Percentiles rank a stretch among this genome's conserved stretches.
These are phyloP conservation scores for Telmatherina bonti DNA, from an alignment of 2,797 vertebrate species.

Conservation along the genomic window DNA sequence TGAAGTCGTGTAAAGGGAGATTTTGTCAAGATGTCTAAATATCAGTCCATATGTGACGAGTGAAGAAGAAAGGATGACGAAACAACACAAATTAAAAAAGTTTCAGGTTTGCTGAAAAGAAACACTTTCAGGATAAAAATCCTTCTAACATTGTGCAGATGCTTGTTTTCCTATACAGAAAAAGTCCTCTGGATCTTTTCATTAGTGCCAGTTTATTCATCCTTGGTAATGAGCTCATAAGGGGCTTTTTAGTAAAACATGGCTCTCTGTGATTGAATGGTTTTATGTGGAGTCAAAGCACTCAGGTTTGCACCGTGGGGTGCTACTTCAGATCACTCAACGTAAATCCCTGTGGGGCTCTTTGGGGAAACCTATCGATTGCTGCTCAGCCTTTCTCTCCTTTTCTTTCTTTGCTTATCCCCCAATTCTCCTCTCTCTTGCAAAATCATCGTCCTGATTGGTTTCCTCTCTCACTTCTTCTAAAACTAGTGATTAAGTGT, in stretches of 20 bases:
- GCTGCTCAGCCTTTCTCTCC: conserved; percentile 51
- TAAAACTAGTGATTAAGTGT: conserved; percentile 65
- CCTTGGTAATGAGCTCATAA: conserved; percentile 78
- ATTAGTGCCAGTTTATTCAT: conserved; percentile 75
- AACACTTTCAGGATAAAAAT: too few relatives aligned
- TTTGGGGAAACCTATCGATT: conserved; percentile 69
- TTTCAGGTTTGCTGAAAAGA: too few relatives aligned
- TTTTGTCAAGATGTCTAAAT: too few relatives aligned
- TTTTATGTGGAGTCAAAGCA: conserved; percentile 80
- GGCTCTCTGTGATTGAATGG: conserved; percentile 74
- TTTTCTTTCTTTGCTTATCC: conserved; percentile 37
- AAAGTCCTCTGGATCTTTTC: conserved; percentile 58
- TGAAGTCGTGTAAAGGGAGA: too few relatives aligned
- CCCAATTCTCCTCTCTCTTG: conserved; percentile 44
- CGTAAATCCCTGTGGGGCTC: conserved; percentile 71
- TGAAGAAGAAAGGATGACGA: too few relatives aligned
- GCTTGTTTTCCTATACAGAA: conserved; percentile 27
- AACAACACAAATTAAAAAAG: too few relatives aligned
- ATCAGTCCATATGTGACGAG: too few relatives aligned
- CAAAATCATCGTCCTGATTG: conserved; percentile 67
- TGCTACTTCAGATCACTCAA: conserved; percentile 78
- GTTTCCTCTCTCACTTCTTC: conserved; percentile 56
- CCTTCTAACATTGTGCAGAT: too few relatives aligned
- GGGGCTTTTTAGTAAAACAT: conserved; percentile 78
- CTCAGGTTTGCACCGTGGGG: conserved; percentile 80